phyloP scores from a whole-genome alignment of 1,140 invertebrate species.

The Apis mellifera region DNA sequence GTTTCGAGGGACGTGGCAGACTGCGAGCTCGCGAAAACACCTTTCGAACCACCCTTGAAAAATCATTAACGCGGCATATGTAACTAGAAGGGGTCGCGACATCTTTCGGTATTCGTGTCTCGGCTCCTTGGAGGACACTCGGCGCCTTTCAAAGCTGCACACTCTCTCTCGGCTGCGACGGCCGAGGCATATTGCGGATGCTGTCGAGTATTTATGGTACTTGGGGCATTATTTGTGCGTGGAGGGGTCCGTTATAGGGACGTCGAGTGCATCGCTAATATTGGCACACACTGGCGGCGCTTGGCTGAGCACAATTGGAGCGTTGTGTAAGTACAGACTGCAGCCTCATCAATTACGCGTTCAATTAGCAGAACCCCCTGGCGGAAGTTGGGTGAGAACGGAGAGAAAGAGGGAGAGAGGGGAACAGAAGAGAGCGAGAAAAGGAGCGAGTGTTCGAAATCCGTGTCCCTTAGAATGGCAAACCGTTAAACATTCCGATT shows the following conservation, averaged over 20 bases:
- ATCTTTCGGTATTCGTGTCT: conserved; percentile 45
- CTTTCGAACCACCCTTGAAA: conserved; percentile 28
- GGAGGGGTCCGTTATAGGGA: conserved; percentile 69
- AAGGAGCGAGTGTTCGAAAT: conserved; percentile 46
- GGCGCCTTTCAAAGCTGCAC: conserved; percentile 48
- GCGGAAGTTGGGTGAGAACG: conserved; percentile 4
- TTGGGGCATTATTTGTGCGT: conserved; percentile 74
- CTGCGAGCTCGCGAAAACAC: conserved; percentile 25
- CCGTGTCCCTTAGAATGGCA: conserved; percentile 27
- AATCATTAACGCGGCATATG: conserved; percentile 43
- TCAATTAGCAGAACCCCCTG: conserved; percentile 70
- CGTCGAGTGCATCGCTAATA: conserved; percentile 77
- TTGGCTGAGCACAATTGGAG: conserved; percentile 75
- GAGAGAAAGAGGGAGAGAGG: not conserved
- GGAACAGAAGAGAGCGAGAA: not conserved
- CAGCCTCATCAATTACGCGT: conserved; percentile 75
- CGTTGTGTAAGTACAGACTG: conserved; percentile 76
- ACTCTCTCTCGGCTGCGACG: conserved; percentile 5
- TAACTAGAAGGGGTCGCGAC: not conserved
- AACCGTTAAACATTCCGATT: conserved; percentile 42
- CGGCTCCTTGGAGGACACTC: conserved; percentile 44
- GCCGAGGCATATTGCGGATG: conserved; percentile 69
- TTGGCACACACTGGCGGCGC: conserved; percentile 70
- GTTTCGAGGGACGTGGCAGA: conserved; percentile 3
- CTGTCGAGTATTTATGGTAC: conserved; percentile 75